Evolutionary conservation across 1,140 invertebrate species (phyloP).

Genomic region (Drosophila pallidifrons): DNA sequence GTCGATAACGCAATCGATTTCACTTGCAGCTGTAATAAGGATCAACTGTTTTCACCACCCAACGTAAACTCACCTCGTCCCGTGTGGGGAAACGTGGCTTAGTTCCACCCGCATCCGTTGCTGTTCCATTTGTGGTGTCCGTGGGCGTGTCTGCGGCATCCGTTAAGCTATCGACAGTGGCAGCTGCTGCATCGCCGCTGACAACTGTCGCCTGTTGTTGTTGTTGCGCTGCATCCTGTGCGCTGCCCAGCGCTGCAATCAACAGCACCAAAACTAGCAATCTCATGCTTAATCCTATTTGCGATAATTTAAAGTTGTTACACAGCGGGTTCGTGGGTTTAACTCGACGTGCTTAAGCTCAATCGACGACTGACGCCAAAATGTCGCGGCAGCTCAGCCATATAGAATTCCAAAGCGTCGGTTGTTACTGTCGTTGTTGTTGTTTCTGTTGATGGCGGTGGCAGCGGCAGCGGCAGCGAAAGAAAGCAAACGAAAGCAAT

Average conservation of each 20-base stretch:
- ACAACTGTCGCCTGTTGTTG: slow-evolving; percentile 11
- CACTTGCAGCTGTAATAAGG: no score
- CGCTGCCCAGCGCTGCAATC: slow-evolving; percentile 45
- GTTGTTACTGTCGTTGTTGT: no score
- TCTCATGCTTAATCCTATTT: slow-evolving; percentile 48
- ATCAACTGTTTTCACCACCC: background rate
- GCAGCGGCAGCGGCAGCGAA: background rate
- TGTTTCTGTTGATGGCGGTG: background rate
- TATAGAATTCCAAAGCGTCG: slow-evolving; percentile 66
- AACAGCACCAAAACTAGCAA: slow-evolving; percentile 51
- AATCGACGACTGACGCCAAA: slow-evolving; percentile 60
- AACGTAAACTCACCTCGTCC: slow-evolving; percentile 43
- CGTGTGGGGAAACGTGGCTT: slow-evolving; percentile 31
- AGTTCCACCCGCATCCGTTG: background rate
- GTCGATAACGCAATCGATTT: no score
- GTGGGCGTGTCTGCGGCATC: background rate
- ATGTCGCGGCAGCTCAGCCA: slow-evolving; percentile 47
- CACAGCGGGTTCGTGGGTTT: no score
- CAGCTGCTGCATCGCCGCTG: slow-evolving; percentile 8
- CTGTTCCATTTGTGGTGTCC: background rate
- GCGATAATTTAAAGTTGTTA: no score
- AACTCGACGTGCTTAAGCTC: slow-evolving; percentile 55
- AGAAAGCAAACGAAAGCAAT: background rate
- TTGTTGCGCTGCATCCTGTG: slow-evolving; percentile 31
- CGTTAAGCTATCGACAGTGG: slow-evolving; percentile 5